Evolutionary conservation across 2,888 invertebrate species (phyloP).

Genomic region (Prenolepis imparis): DNA sequence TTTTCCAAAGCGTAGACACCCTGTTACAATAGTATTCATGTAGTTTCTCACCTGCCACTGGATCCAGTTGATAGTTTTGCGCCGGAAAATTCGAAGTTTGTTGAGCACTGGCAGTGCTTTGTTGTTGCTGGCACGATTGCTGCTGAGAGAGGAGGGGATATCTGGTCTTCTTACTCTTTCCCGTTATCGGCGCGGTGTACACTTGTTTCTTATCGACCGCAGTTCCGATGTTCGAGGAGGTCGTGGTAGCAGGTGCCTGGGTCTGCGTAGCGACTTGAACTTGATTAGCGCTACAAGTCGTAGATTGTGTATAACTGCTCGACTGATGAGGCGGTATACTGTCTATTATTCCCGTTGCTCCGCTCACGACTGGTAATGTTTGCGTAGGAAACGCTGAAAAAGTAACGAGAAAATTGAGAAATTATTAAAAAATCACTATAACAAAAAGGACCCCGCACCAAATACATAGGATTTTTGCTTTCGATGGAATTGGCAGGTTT

Average conservation of each 20-base stretch:
- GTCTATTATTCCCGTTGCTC: constrained; percentile 74
- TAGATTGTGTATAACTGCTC: constrained; percentile 76
- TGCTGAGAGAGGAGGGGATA: constrained; percentile 83
- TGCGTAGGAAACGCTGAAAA: constrained; percentile 81
- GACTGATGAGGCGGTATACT: constrained; percentile 76
- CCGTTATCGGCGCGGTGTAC: constrained; percentile 80
- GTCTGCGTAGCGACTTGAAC: constrained; percentile 90
- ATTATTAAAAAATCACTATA: background rate
- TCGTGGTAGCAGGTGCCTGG: constrained; percentile 85
- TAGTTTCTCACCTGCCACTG: constrained; percentile 86
- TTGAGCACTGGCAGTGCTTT: constrained; percentile 63
- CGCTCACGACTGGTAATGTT: constrained; percentile 77
- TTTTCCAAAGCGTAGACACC: too few species aligned
- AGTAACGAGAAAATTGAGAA: constrained; percentile 22
- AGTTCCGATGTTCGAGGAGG: constrained; percentile 76
- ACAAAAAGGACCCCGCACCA: too few species aligned
- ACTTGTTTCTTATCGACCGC: constrained; percentile 83
- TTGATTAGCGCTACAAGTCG: constrained; percentile 85
- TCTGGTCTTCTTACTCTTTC: constrained; percentile 85
- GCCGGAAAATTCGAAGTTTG: constrained; percentile 83
- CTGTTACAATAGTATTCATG: background rate
- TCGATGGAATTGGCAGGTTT: too few species aligned
- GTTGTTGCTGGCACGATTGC: constrained; percentile 77
- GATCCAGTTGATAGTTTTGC: constrained; percentile 87
- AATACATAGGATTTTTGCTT: too few species aligned